Base-by-base conservation (phyloP, 2,888 invertebrate species). In the Agapetus fuscipes region DNA sequence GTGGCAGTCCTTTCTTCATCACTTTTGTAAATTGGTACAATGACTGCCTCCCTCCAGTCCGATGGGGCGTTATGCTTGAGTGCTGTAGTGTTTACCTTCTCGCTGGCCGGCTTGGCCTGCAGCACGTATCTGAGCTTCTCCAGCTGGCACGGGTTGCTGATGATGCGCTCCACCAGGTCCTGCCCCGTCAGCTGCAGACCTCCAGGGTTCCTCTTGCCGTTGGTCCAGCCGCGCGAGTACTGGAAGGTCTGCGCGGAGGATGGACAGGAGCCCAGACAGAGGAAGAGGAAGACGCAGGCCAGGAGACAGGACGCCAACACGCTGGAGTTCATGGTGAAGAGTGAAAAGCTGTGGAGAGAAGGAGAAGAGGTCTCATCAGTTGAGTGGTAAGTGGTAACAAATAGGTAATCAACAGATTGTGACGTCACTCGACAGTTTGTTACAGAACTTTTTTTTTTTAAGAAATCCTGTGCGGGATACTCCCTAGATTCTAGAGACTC, bases 151-250 rank as follows among this genome's bases (percentile, higher is more conserved):
- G 66, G 70, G 15, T 56, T 59, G 32, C 51, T 43, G 3, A 70
- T 53, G 33, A 66, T 56, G 48, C 53, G 58, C 48, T 65, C 64
- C 14, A 68, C 40, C 2, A 60, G 40, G 1, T 62, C 61, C 14
- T 51, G 55, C 3, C 53, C 36, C n/a, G 37, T 39, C n/a, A 41
- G 38, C 4, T 28, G 28, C 6, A 52, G 49, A 42, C 51, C 56
- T 41, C 57, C 59, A 0, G 63, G 62, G 34, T 60, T 63, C 1
- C 79, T 60, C 52, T 81, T 80, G 14, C 83, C 83, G 53, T 81
- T 83, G 45, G 80, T 83, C 83, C 83, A 84, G 3, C 83, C 83
- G 1, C 78, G 64, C 27, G 82, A 83, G 59, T 84, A 84, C 53
- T 83, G 83, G 63, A 83, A 83, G 4, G 81, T 83, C 61, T 84